Evolutionary conservation across 2,888 invertebrate species (phyloP).

Genomic region (Gymnosoma rotundatum): DNA sequence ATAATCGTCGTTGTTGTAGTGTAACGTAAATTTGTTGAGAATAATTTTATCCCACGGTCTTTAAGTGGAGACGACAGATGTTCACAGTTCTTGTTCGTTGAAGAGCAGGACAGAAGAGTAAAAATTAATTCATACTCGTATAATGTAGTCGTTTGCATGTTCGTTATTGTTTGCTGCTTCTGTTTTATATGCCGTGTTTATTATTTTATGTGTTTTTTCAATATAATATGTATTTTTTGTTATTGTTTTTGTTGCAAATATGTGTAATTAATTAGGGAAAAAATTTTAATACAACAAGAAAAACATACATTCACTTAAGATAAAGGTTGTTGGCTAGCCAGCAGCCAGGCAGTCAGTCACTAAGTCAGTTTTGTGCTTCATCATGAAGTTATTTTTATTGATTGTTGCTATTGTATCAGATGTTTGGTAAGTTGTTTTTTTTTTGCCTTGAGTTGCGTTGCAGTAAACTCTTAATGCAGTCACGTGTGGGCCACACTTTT

Average conservation of each 20-base stretch:
- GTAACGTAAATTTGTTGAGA: constrained; percentile 70
- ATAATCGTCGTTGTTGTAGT: constrained; percentile 70
- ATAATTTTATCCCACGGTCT: constrained; percentile 80
- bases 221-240: constrained; percentile 1
- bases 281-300: constrained; percentile 2
- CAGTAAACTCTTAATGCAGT: constrained; percentile 49
- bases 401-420: constrained; percentile 42
- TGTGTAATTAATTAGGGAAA: constrained; percentile 59
- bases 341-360: background rate
- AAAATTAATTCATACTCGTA: constrained; percentile 29
- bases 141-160: constrained; percentile 56
- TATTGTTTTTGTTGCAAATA: constrained; percentile 60
- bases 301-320: background rate
- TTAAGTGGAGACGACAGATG: constrained; percentile 77
- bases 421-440: constrained; percentile 24
- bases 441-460: background rate
- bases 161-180: constrained; percentile 65
- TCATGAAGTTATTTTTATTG: constrained; percentile 50
- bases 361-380: background rate
- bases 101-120: constrained; percentile 49
- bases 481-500: constrained; percentile 70
- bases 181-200: constrained; percentile 49
- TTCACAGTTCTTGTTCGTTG: constrained; percentile 76
- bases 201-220: constrained; percentile 2
- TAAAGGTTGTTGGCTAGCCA: constrained; percentile 27